Percentiles rank a stretch among this genome's conserved stretches.
Evolutionary conservation across 2,888 invertebrate species (phyloP).

Genomic region (Eristalis arbustorum): DNA sequence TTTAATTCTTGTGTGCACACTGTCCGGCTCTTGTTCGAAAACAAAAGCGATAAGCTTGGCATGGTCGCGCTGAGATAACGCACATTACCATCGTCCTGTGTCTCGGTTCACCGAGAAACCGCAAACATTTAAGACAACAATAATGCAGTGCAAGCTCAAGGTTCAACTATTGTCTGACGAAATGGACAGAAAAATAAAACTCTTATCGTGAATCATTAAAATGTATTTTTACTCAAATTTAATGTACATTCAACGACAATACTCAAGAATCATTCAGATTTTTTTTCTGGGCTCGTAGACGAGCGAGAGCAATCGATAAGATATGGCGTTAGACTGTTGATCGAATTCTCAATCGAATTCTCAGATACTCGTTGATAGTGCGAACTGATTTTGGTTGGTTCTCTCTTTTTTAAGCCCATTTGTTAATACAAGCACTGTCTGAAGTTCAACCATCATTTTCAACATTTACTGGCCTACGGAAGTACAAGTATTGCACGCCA

Average conservation of each 20-base stretch:
- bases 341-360: too few relatives aligned
- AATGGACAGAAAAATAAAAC: neutral
- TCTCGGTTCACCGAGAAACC: neutral
- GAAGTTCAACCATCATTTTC: too few relatives aligned
- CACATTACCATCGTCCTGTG: neutral
- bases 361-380: too few relatives aligned
- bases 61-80: neutral
- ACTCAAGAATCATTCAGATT: neutral
- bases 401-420: too few relatives aligned
- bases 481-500: too few relatives aligned
- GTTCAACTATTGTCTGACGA: slow-evolving; percentile 50
- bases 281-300: too few relatives aligned
- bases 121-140: neutral
- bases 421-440: too few relatives aligned
- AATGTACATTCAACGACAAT: neutral
- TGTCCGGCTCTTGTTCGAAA: neutral
- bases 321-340: too few relatives aligned
- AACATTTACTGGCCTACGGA: too few relatives aligned
- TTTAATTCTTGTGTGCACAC: neutral
- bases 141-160: slow-evolving; percentile 31
- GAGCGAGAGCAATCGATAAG: too few relatives aligned
- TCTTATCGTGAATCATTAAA: neutral
- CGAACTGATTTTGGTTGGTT: too few relatives aligned
- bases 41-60: neutral
- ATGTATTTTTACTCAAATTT: neutral